Evolutionary conservation across 2,797 vertebrate species (phyloP), one percentile per base, ranked within the genome.

Genomic region (Enteromius paludinosus): DNA sequence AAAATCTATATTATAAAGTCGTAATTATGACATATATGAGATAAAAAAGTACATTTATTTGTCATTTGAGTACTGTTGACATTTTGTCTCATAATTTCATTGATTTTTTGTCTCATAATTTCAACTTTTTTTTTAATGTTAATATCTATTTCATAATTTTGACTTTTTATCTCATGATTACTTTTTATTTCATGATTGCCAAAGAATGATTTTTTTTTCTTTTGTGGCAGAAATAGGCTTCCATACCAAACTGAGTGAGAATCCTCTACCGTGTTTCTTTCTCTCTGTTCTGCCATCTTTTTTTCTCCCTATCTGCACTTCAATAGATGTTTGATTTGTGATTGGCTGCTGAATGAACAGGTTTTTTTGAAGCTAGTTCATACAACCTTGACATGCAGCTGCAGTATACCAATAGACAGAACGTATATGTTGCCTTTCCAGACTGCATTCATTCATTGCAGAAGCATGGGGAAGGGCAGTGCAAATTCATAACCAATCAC

Each of bases 311-410:
- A 14, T 43, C 30, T 45, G 23, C 59, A 38, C 43, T 43, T 12
- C 41, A 47, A 17, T 84, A 23, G 84, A 78, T 66, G 70, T 84
- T 79, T 80, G 84, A 64, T 52, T 70, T 80, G 70, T 82, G 33
- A 52, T 79, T 75, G 72, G 82, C 79, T 84, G 84, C 87, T 77
- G 82, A 77, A 83, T 75, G 75, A 84, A 85, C 68, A 84, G 84
- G 81, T 43, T 83, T 85, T 68, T 38, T 68, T 52, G 14, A 77
- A 78, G 70, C 59, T 43, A 43, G 74, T 81, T 79, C 23, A 69
- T 35, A 20, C 35, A 43, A 78, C 82, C 84, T 71, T 30, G 82
- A 79, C 56, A 79, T 73, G 82, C 84, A 79, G 86, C 82, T 52
- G 30, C 47, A 49, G 52, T 69, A 73, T 52, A 81, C 38, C 41